These are phyloP conservation scores for Cnemophilus loriae DNA, from an alignment of 2,113 vertebrate species.

Conservation along the genomic window DNA sequence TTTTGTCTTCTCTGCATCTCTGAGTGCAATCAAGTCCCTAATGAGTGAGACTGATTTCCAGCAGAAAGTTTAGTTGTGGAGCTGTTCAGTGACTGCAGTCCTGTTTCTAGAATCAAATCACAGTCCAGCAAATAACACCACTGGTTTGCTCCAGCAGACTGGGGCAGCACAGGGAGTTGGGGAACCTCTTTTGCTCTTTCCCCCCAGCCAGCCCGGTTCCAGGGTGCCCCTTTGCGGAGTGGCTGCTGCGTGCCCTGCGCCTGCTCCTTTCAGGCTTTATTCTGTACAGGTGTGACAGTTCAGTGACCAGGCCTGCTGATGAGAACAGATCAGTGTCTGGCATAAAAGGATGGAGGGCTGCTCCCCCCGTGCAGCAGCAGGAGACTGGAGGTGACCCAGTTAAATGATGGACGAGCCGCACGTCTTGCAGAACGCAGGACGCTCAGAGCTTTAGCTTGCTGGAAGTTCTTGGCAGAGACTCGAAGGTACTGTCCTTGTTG, in stretches of 20 bases:
- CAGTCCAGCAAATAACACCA: background rate
- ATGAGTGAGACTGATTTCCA: background rate
- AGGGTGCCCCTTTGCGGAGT: background rate
- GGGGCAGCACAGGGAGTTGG: background rate
- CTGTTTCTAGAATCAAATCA: background rate
- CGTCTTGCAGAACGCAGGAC: background rate
- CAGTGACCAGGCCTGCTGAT: background rate
- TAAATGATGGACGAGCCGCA: background rate
- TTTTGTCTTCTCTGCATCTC: background rate
- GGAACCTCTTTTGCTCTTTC: background rate
- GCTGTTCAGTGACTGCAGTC: background rate
- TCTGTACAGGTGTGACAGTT: background rate
- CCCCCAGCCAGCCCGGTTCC: accelerated
- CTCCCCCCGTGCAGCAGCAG: background rate
- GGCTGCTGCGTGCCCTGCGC: background rate
- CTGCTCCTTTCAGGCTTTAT: background rate
- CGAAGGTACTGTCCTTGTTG: background rate
- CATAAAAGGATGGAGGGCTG: background rate
- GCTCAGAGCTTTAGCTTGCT: background rate
- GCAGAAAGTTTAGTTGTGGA: background rate
- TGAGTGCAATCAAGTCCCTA: background rate
- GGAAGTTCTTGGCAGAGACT: background rate
- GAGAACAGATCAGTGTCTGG: background rate
- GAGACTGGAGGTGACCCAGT: background rate
- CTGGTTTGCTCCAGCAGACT: background rate